These are phyloP conservation scores for Listronotus bonariensis DNA, from an alignment of 1,140 invertebrate species.

Conservation along the genomic window DNA sequence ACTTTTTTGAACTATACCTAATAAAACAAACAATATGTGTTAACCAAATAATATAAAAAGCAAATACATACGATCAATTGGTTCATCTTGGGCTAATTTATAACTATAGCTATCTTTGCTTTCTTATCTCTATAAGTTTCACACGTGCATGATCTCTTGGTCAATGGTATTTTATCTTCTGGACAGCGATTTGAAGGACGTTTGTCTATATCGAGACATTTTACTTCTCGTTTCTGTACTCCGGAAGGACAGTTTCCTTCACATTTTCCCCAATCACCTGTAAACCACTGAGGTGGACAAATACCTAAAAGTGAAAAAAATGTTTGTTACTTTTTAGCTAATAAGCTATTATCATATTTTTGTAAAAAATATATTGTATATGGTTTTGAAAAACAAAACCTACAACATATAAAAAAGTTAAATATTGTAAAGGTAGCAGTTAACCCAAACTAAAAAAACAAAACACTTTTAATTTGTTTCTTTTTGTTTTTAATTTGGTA, in stretches of 20 bases:
- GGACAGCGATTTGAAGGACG: constrained; percentile 44
- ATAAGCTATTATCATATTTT: too few relatives aligned
- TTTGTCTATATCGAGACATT: constrained; percentile 62
- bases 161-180: constrained; percentile 43
- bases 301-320: constrained; percentile 37
- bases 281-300: constrained; percentile 64
- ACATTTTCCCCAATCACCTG: constrained; percentile 66
- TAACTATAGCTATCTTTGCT: constrained; percentile 38
- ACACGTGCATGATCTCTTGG: constrained; percentile 50
- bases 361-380: too few relatives aligned
- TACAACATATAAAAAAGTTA: too few relatives aligned
- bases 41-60: constrained; percentile 2
- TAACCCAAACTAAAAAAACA: too few relatives aligned
- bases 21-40: too few relatives aligned
- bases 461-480: too few relatives aligned
- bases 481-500: too few relatives aligned
- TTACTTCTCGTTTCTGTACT: constrained; percentile 63
- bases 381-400: too few relatives aligned
- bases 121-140: constrained; percentile 33
- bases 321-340: too few relatives aligned
- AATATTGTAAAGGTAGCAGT: too few relatives aligned
- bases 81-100: constrained; percentile 52
- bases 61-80: constrained; percentile 48
- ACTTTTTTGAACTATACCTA: too few relatives aligned
- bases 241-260: constrained; percentile 64